Conservation (phyloP, 2,888 invertebrate genomes). For the Sinhomidia bicolor region DNA sequence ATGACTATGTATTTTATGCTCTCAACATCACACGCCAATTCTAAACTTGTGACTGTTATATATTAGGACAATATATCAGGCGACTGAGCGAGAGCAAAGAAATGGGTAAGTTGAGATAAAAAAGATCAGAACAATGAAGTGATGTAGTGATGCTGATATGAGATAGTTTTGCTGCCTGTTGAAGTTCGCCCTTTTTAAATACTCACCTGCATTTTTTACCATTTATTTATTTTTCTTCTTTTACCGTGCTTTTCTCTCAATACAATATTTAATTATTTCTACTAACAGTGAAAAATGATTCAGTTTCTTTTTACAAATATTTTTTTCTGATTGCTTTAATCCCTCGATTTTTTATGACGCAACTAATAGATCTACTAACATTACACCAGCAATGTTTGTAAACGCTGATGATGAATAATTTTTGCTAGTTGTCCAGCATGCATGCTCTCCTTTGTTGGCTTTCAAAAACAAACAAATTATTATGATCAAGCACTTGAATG, state of each 20-base stretch:
- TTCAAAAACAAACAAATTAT: no score
- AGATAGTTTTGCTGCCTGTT: constrained; percentile 55
- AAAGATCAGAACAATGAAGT: constrained; percentile 41
- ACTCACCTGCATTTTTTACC: constrained; percentile 41
- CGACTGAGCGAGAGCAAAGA: constrained; percentile 80
- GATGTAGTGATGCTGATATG: constrained; percentile 52
- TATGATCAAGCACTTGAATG: constrained; percentile 13
- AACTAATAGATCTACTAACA: not conserved
- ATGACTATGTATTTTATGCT: constrained; percentile 46
- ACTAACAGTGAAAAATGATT: not conserved
- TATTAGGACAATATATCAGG: constrained; percentile 80
- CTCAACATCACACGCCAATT: constrained; percentile 53
- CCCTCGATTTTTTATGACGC: not conserved
- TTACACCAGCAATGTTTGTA: not conserved
- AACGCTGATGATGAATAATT: not conserved
- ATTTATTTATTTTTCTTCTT: not conserved
- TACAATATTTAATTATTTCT: no score
- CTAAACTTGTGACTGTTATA: constrained; percentile 70
- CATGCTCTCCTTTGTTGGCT: not conserved
- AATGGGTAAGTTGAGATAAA: constrained; percentile 77
- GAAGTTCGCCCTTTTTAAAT: constrained; percentile 55
- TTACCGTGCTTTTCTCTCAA: not conserved
- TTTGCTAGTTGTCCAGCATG: not conserved
- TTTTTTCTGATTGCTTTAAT: not conserved
- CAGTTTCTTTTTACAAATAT: not conserved